Evolutionary conservation across 2,888 invertebrate genomes (phyloP).

Genomic region (Mesorhabditis belari): DNA sequence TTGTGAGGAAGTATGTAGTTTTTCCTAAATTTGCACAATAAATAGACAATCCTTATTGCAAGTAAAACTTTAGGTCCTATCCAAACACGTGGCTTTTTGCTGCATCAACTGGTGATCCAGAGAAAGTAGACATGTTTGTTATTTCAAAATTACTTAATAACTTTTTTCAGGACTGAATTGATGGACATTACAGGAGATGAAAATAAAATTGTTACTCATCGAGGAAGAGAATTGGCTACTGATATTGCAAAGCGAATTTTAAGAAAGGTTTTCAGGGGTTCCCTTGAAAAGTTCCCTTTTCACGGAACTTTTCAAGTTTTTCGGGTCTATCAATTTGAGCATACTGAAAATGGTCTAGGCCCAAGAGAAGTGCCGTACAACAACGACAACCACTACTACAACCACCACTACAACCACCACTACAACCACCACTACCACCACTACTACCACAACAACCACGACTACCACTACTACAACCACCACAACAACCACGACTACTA

Average conservation of each 20-base stretch:
- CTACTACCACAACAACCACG: slow-evolving; percentile 42
- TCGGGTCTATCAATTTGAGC: no score
- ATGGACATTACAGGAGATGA: slow-evolving; percentile 46
- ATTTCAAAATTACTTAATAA: neutral
- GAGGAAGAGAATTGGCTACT: slow-evolving; percentile 44
- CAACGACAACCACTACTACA: slow-evolving; percentile 15
- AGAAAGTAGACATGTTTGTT: slow-evolving; percentile 38
- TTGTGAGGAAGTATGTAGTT: no score
- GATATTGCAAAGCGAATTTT: slow-evolving; percentile 42
- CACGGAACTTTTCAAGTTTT: no score
- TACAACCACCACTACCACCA: slow-evolving; percentile 39
- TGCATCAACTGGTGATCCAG: slow-evolving; percentile 48
- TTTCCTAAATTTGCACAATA: neutral
- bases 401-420: slow-evolving; percentile 45
- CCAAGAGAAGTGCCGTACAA: slow-evolving; percentile 46
- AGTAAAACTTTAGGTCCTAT: no score
- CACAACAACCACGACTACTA: slow-evolving; percentile 49
- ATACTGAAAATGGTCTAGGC: slow-evolving; percentile 5
- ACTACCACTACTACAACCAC: slow-evolving; percentile 3
- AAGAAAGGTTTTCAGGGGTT: slow-evolving; percentile 15
- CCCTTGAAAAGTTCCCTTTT: no score
- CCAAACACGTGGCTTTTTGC: slow-evolving; percentile 45
- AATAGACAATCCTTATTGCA: no score
- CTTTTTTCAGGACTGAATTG: slow-evolving; percentile 40
- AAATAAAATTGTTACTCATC: slow-evolving; percentile 48